Evolutionary conservation across 2,113 vertebrate genomes (phyloP), one percentile per base, ranked within the genome.

Genomic region (Talpa occidentalis): DNA sequence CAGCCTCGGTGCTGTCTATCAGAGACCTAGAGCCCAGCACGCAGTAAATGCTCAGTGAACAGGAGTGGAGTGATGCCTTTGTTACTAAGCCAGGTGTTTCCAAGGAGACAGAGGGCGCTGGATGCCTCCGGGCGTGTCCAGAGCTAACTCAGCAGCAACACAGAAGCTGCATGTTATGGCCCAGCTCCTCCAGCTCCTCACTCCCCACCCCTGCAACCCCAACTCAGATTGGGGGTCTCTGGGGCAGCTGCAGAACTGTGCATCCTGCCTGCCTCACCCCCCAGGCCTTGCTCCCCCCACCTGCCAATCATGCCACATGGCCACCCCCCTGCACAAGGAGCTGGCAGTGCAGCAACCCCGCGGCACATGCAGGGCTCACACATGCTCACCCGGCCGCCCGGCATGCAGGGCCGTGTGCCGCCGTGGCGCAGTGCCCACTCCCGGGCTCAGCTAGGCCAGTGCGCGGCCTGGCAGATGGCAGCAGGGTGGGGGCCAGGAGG

Each of bases 391-490:
- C 3, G 76, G 94, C 95, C 66, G 8, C 89, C 87, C 3, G 76
- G 96, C 91, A 90, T 10, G n/a, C 72, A 44, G 10, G 60, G n/a
- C 96, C 6, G 26, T 84, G 92, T 94, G 92, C 93, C 94, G 90
- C 81, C 79, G 12, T 97, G 94, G 96, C 96, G 10, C 2, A 0
- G 8, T 96, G 97, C 97, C 96, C 93, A 17, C 87, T 88, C 93
- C 80, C 1, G 37, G 73, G 66, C 37, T 90, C 69, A 19, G 96
- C 14, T 21, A 83, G 91, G 91, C 80, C 86, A 76, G 79, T 2
- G 66, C 74, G 11, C 0, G 17, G 96, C 84, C 95, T 26, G 79
- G 96, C 96, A 97, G 97, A 97, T 97, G 97, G 97, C 30, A 37
- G 87, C 35, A 42, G 88, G 49, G 95, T 24, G 87, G 94, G 94